Percentiles rank a stretch among this genome's conserved stretches.
Conservation (phyloP, 2,888 invertebrate species). For the Sisyra nigra region DNA sequence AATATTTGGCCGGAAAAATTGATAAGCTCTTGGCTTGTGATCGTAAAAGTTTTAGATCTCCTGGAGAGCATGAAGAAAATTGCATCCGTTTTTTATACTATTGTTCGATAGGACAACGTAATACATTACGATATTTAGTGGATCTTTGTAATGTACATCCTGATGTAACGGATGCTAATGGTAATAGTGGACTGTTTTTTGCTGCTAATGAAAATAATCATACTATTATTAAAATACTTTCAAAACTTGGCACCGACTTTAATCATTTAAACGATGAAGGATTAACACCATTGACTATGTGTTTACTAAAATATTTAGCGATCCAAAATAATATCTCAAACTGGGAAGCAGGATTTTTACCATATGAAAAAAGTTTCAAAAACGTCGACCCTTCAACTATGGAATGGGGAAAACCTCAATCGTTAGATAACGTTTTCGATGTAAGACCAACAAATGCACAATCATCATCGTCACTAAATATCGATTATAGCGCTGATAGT, state of each 20-base stretch:
- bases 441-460: not conserved
- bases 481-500: too few species aligned
- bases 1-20: slow-evolving; percentile 19
- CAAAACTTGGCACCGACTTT: slow-evolving; percentile 33
- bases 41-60: slow-evolving; percentile 16
- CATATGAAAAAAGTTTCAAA: not conserved
- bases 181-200: slow-evolving; percentile 37
- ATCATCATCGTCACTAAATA: too few species aligned
- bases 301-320: slow-evolving; percentile 20
- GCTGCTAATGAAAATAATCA: slow-evolving; percentile 31
- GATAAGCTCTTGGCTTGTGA: slow-evolving; percentile 18
- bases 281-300: slow-evolving; percentile 31
- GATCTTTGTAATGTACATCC: slow-evolving; percentile 28
- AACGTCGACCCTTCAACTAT: not conserved
- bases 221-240: slow-evolving; percentile 26
- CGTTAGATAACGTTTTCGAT: not conserved
- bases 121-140: slow-evolving; percentile 24
- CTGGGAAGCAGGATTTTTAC: not conserved
- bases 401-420: not conserved
- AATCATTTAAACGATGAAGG: slow-evolving; percentile 36
- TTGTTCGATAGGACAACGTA: slow-evolving; percentile 16
- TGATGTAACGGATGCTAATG: slow-evolving; percentile 32
- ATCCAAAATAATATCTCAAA: not conserved
- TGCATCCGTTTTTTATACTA: slow-evolving; percentile 20
- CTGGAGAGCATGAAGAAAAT: slow-evolving; percentile 19